Evolutionary conservation across 2,888 invertebrate genomes (phyloP).

Genomic region (Halictus ligatus): DNA sequence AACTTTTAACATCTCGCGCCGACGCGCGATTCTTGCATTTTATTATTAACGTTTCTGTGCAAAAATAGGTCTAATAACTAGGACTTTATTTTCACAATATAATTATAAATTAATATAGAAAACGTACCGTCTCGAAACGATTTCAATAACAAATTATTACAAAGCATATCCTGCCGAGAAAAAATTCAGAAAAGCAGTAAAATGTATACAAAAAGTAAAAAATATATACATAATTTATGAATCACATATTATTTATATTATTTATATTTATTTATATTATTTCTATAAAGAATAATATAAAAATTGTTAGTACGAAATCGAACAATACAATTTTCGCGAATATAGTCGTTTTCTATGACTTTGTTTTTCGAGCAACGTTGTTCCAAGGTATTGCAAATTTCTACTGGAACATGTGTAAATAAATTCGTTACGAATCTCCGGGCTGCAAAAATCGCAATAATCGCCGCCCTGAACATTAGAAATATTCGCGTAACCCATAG

Average conservation of each 20-base stretch:
- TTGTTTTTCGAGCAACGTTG: background rate
- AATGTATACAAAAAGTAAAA: no score
- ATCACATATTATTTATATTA: no score
- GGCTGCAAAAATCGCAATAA: slow-evolving; percentile 37
- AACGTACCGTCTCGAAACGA: no score
- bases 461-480: slow-evolving; percentile 46
- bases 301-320: background rate
- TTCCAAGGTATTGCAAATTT: background rate
- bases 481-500: slow-evolving; percentile 50
- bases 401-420: slow-evolving; percentile 47
- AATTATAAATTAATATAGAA: background rate
- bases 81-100: background rate
- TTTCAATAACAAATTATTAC: background rate
- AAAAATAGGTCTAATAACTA: background rate
- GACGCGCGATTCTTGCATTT: background rate
- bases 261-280: no score
- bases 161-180: background rate
- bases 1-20: background rate
- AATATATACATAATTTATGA: no score
- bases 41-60: background rate
- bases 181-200: background rate
- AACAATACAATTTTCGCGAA: background rate
- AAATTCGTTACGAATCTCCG: slow-evolving; percentile 35
- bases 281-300: background rate
- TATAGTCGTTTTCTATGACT: background rate